Evolutionary conservation across 2,113 vertebrate species (phyloP), one percentile per base, ranked within the genome.

Genomic region (Ophiodon elongatus): DNA sequence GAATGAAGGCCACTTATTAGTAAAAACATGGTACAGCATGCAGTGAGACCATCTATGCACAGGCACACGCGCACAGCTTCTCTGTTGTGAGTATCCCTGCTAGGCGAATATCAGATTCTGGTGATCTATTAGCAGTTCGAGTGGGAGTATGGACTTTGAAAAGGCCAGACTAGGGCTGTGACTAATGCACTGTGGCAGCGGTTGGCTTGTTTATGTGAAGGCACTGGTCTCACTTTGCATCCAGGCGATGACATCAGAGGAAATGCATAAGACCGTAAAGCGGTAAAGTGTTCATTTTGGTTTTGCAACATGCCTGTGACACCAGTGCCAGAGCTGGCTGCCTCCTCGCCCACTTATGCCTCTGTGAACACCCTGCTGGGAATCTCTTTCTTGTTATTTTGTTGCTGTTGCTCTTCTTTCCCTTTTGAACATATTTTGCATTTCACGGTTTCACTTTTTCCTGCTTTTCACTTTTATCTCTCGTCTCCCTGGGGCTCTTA

Each of bases 81-180:
- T 73, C 59, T 71, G 67, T 66, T 60, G 67, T 4, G 35, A 64
- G 78, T 43, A 73, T 78, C 69, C 88, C 89, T 50, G 85, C 81
- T 19, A 79, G 87, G 87, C 47, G 27, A 60, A 86, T 89, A 88
- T 90, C 80, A 92, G 76, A 89, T 87, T 80, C 85, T 79, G 83
- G 79, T n/a, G 70, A 87, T 93, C 83, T 79, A 86, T 91, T 90
- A 86, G 89, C 84, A 85, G 89, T 87, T 86, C 27, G 88, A 86
- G 90, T 88, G 90, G 80, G 87, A 85, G 89, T 81, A 86, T 84
- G 4, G 47, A 83, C 90, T 91, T 90, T 90, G 88, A 88, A 95
- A 93, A 94, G 91, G 91, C 90, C 91, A 93, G 78, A 78, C 84
- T 65, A 33, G 83, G 78, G 84, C 78, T 89, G 86, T 89, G 91